phyloP scores from a whole-genome alignment of 1,140 invertebrate species.

The Drosophila pallidifrons region DNA sequence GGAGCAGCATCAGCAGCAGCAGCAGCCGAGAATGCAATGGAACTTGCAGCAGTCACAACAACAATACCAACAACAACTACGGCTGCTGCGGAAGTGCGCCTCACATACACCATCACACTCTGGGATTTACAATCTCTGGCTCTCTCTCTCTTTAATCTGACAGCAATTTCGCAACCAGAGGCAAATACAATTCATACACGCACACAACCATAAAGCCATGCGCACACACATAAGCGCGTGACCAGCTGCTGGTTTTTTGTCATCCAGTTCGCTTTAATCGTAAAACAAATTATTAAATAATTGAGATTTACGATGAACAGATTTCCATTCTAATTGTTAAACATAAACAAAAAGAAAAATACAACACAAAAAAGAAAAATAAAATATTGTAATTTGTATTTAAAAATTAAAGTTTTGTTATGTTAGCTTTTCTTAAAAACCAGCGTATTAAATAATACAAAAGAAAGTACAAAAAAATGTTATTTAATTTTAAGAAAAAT shows the following conservation, averaged over 20 bases:
- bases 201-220: slow-evolving; percentile 20
- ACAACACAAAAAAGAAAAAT: slow-evolving; percentile 2
- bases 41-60: slow-evolving; percentile 58
- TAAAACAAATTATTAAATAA: slow-evolving; percentile 52
- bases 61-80: slow-evolving; percentile 20
- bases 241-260: slow-evolving; percentile 64
- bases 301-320: slow-evolving; percentile 63
- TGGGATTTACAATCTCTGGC: slow-evolving; percentile 16
- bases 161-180: slow-evolving; percentile 32
- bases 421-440: slow-evolving; percentile 69
- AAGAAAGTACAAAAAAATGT: slow-evolving; percentile 58
- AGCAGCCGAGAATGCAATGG: slow-evolving; percentile 42
- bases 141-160: slow-evolving; percentile 47
- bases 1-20: slow-evolving; percentile 45
- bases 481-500: slow-evolving; percentile 72
- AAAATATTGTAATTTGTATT: slow-evolving; percentile 50
- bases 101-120: slow-evolving; percentile 1
- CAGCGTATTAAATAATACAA: slow-evolving; percentile 15
- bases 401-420: slow-evolving; percentile 79
- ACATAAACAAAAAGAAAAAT: slow-evolving; percentile 39
- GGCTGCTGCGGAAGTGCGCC: slow-evolving; percentile 66
- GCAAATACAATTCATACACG: slow-evolving; percentile 15
- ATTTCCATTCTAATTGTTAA: slow-evolving; percentile 57
- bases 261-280: slow-evolving; percentile 52
- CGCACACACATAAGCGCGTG: slow-evolving; percentile 58